Conservation (phyloP, 2,888 invertebrate species). For the Nycteola revayana region DNA sequence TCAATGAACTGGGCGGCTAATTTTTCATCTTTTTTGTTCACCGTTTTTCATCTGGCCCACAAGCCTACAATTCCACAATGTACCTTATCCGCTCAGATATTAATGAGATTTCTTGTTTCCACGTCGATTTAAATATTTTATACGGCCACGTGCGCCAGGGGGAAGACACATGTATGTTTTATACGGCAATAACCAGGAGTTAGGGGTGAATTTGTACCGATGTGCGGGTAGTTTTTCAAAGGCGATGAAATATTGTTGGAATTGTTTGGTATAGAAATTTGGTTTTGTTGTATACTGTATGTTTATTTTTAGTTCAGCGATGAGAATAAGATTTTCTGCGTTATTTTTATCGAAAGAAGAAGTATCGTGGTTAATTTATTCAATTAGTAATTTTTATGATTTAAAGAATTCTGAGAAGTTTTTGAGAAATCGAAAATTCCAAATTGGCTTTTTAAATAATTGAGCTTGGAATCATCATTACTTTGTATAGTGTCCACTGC, state of each 20-base stretch:
- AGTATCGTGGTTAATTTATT: too few species aligned
- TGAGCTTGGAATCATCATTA: too few species aligned
- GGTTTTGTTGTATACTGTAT: too few species aligned
- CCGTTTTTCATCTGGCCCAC: constrained; percentile 3
- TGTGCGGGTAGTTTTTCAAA: constrained; percentile 30
- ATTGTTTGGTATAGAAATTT: constrained; percentile 7
- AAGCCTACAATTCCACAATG: constrained; percentile 19
- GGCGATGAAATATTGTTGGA: constrained; percentile 21
- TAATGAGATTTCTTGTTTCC: constrained; percentile 45
- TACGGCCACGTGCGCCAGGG: constrained; percentile 37
- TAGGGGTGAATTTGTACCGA: constrained; percentile 36
- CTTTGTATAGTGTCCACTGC: too few species aligned
- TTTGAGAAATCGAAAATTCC: too few species aligned
- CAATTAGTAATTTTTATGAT: too few species aligned
- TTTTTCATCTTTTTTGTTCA: too few species aligned
- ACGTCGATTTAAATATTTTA: constrained; percentile 46
- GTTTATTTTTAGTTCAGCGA: too few species aligned
- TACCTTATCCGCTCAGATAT: constrained; percentile 37
- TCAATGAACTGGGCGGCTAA: constrained; percentile 10
- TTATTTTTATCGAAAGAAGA: too few species aligned
- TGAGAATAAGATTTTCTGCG: too few species aligned
- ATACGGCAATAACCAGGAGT: constrained; percentile 36
- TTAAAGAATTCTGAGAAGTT: too few species aligned
- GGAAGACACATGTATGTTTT: constrained; percentile 40
- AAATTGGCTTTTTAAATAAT: too few species aligned